These are phyloP conservation scores for Caenorhabditis angaria DNA, from an alignment of 2,888 invertebrate species.

Conservation along the genomic window DNA sequence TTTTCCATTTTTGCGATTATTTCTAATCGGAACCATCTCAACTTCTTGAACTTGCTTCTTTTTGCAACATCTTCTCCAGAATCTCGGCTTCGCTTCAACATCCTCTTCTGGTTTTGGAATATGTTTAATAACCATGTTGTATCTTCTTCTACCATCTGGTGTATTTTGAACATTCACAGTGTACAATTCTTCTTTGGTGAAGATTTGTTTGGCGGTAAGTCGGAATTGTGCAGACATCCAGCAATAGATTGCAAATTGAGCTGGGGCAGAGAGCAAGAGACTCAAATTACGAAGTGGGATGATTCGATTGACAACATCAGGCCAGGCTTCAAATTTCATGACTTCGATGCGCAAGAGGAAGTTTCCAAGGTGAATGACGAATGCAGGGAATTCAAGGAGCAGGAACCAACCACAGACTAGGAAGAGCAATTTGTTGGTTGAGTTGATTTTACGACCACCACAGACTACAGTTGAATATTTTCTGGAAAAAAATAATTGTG, in stretches of 20 bases:
- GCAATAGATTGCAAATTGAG: slow-evolving; percentile 91
- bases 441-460: slow-evolving; percentile 54
- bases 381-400: slow-evolving; percentile 51
- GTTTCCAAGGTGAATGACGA: neutral
- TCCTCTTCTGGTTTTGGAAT: neutral
- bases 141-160: neutral
- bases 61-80: neutral
- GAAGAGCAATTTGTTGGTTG: slow-evolving; percentile 64
- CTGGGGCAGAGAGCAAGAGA: slow-evolving; percentile 86
- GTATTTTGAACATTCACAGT: slow-evolving; percentile 63
- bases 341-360: neutral
- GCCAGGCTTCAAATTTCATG: neutral
- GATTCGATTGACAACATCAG: neutral
- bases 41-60: too few species aligned
- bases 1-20: too few species aligned
- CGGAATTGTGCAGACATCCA: slow-evolving; percentile 93
- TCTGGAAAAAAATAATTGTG: too few species aligned
- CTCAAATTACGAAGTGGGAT: slow-evolving; percentile 85
- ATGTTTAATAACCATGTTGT: neutral
- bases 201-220: slow-evolving; percentile 86
- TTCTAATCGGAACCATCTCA: too few species aligned
- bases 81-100: neutral
- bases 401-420: slow-evolving; percentile 63
- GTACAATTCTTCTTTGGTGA: slow-evolving; percentile 73
- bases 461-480: neutral